Evolutionary conservation across 2,113 vertebrate genomes (phyloP).

Genomic region (Copsychus sechellarum): DNA sequence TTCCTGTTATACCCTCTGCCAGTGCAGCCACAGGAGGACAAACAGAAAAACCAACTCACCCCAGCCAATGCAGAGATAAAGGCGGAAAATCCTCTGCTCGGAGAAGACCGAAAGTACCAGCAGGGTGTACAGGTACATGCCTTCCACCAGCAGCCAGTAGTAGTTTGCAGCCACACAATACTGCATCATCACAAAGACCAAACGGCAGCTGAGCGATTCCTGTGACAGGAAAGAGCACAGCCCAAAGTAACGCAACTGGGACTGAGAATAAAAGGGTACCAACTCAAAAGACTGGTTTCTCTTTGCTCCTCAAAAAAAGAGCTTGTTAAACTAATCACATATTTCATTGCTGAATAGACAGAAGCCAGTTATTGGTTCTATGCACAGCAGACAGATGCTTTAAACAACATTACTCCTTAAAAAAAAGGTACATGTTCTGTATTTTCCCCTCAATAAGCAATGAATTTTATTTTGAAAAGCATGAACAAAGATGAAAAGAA

Average conservation of each 20-base stretch:
- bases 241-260: not conserved
- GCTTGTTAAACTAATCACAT: not conserved
- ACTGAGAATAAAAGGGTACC: not conserved
- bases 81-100: slow-evolving; percentile 87
- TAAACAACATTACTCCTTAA: not conserved
- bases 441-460: not conserved
- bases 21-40: not conserved
- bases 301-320: not conserved
- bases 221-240: slow-evolving; percentile 42
- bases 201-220: slow-evolving; percentile 87
- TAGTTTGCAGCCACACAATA: slow-evolving; percentile 96
- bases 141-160: slow-evolving; percentile 97
- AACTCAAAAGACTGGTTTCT: not conserved
- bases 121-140: slow-evolving; percentile 92
- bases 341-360: not conserved
- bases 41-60: slow-evolving; percentile 74
- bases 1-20: not conserved
- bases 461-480: not conserved
- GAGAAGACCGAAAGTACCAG: slow-evolving; percentile 90
- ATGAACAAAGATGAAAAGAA: not conserved
- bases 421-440: not conserved
- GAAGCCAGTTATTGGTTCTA: not conserved
- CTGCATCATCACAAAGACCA: slow-evolving; percentile 96
- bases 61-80: slow-evolving; percentile 92
- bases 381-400: not conserved